Conservation (phyloP, 2,888 invertebrate genomes). For the Nymphalis c-album region DNA sequence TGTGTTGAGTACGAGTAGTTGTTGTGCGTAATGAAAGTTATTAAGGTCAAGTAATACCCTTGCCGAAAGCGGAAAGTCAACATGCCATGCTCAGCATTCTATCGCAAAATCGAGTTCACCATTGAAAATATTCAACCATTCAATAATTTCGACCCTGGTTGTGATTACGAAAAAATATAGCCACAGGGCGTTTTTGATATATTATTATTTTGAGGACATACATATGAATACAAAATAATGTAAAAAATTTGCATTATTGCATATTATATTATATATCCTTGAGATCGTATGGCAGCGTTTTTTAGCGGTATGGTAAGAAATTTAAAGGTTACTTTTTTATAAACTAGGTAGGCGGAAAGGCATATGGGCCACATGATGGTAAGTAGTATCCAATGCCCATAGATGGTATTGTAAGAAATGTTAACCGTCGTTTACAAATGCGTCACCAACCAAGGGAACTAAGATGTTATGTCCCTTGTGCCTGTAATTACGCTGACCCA, state of each 20-base stretch:
- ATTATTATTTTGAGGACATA: neutral
- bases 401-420: too few species aligned
- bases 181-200: conserved; percentile 1
- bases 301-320: too few species aligned
- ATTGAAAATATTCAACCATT: conserved; percentile 24
- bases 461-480: too few species aligned
- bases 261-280: too few species aligned
- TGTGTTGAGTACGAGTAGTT: neutral
- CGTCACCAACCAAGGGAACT: too few species aligned
- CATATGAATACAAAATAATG: neutral
- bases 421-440: too few species aligned
- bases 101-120: conserved; percentile 19
- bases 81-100: conserved; percentile 20
- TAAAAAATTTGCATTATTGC: neutral
- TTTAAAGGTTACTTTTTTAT: too few species aligned
- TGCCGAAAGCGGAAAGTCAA: conserved; percentile 35
- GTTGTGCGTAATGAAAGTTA: conserved; percentile 30
- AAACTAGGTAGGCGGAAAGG: too few species aligned
- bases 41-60: conserved; percentile 32
- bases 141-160: conserved; percentile 30
- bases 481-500: too few species aligned
- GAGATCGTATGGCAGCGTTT: too few species aligned
- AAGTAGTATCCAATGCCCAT: too few species aligned
- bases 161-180: conserved; percentile 9
- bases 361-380: too few species aligned